Conservation (phyloP, 2,113 vertebrate genomes). For the Lophius piscatorius region DNA sequence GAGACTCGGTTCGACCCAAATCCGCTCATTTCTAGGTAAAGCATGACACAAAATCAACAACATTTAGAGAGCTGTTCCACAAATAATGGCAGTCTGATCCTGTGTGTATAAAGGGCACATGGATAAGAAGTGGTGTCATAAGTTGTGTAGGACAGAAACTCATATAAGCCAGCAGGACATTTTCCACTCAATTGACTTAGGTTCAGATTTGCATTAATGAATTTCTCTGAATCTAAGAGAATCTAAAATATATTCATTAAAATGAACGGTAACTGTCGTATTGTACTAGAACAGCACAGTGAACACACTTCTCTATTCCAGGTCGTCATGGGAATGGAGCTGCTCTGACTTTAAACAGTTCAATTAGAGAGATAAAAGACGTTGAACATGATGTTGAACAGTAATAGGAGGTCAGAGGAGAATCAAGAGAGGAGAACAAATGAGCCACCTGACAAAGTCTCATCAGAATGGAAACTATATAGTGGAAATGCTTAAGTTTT, state of each 20-base stretch:
- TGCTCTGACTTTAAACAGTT: not conserved
- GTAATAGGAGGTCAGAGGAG: not conserved
- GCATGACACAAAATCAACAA: too few species aligned
- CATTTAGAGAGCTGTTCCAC: too few species aligned
- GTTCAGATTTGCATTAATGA: slow-evolving; percentile 37
- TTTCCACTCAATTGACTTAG: slow-evolving; percentile 32
- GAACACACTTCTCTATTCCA: not conserved
- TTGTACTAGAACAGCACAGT: not conserved
- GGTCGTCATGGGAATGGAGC: slow-evolving; percentile 20
- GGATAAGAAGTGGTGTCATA: not conserved
- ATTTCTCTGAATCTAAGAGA: not conserved
- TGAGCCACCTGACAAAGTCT: not conserved
- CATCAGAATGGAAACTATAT: not conserved
- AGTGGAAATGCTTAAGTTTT: not conserved
- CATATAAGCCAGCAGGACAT: slow-evolving; percentile 1
- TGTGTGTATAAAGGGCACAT: slow-evolving; percentile 1
- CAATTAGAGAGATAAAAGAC: not conserved
- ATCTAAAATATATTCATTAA: slow-evolving; percentile 15
- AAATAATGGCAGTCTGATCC: too few species aligned
- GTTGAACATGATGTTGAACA: not conserved
- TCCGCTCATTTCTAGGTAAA: too few species aligned
- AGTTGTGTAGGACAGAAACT: not conserved
- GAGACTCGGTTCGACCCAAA: too few species aligned
- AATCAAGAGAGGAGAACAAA: not conserved
- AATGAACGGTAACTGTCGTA: not conserved